Percentiles rank a stretch among this genome's conserved stretches.
Conservation (phyloP, 2,113 vertebrate species). For the Acanthochromis polyacanthus region DNA sequence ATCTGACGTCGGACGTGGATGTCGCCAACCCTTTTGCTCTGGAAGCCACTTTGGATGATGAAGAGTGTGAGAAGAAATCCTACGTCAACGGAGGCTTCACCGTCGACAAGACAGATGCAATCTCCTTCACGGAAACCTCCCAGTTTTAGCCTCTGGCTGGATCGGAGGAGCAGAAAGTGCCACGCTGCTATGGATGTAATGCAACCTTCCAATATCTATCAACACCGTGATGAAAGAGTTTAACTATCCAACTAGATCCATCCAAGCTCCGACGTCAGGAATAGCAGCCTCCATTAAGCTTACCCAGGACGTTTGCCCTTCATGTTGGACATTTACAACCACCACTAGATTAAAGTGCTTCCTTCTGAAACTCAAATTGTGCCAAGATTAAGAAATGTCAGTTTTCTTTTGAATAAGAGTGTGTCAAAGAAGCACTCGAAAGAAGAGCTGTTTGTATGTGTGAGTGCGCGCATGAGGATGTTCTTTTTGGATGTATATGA, state of each 20-base stretch:
- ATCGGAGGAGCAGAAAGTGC: conserved; percentile 48
- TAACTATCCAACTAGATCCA: conserved; percentile 43
- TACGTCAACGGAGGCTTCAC: conserved; percentile 96
- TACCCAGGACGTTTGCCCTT: conserved; percentile 57
- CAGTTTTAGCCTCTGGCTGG: conserved; percentile 88
- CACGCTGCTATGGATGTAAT: conserved; percentile 44
- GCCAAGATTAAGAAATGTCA: conserved; percentile 71
- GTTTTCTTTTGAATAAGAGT: conserved; percentile 41
- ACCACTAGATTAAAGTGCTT: conserved; percentile 79
- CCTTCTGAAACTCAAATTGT: conserved; percentile 74
- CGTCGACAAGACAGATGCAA: conserved; percentile 94
- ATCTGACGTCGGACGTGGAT: conserved; percentile 90
- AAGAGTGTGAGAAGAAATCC: conserved; percentile 92
- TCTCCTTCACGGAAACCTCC: conserved; percentile 97
- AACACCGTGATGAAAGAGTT: conserved; percentile 60
- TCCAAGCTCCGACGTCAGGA: conserved; percentile 74
- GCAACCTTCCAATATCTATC: conserved; percentile 41
- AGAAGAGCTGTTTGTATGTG: conserved; percentile 36
- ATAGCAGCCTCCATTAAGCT: conserved; percentile 72
- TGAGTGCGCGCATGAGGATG: conserved; percentile 35
- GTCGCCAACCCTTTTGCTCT: conserved; percentile 95
- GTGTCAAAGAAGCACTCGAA: conserved; percentile 29
- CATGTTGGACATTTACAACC: conserved; percentile 52
- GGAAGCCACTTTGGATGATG: conserved; percentile 89
- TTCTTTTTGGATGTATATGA: conserved; percentile 8